Conservation (phyloP, 2,888 invertebrate species). For the Tipula helvola region DNA sequence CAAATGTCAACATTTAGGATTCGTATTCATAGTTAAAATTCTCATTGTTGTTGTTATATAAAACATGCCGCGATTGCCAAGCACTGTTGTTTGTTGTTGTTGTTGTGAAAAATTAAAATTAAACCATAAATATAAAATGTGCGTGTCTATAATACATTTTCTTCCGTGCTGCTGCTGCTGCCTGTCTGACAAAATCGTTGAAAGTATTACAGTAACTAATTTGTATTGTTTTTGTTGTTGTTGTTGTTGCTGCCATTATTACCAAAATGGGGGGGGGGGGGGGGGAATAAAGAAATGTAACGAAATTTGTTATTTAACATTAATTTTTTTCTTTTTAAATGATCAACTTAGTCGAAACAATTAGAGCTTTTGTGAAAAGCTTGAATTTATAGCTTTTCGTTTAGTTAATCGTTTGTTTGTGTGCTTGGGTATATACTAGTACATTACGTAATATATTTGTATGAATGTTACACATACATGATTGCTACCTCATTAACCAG, state of each 20-base stretch:
- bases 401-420: background rate
- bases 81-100: background rate
- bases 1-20: background rate
- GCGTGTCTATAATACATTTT: background rate
- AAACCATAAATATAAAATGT: background rate
- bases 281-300: background rate
- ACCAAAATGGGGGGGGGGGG: background rate
- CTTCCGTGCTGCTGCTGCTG: background rate
- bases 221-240: background rate
- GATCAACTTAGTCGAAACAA: background rate
- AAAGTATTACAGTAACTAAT: background rate
- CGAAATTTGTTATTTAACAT: background rate
- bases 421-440: background rate
- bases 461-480: constrained; percentile 7
- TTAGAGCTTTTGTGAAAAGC: background rate
- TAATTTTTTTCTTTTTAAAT: background rate
- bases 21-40: background rate
- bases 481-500: constrained; percentile 59
- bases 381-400: background rate
- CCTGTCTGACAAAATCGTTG: constrained; percentile 4
- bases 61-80: background rate
- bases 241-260: background rate
- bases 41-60: background rate
- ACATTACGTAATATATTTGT: background rate
- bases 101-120: background rate